Evolutionary conservation across 2,888 invertebrate species (phyloP).

Genomic region (Gari tellinella): DNA sequence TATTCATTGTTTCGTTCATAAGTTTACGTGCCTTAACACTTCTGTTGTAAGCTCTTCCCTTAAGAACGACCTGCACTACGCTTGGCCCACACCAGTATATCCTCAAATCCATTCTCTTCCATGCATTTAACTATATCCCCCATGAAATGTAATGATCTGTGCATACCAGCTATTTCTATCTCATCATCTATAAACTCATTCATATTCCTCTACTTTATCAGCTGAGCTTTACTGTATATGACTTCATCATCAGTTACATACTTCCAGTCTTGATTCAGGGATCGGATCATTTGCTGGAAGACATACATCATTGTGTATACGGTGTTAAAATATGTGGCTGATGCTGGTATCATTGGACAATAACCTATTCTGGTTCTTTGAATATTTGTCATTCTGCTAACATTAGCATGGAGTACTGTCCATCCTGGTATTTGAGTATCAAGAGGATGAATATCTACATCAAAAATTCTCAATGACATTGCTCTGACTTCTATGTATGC

Average conservation of each 20-base stretch:
- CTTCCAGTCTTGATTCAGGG: too few species aligned
- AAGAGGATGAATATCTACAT: too few species aligned
- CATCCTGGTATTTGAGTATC: too few species aligned
- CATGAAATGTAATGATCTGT: slow-evolving; percentile 33
- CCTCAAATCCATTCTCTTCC: slow-evolving; percentile 4
- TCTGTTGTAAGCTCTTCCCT: slow-evolving; percentile 33
- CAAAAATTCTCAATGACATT: too few species aligned
- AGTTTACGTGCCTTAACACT: slow-evolving; percentile 23
- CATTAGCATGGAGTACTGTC: too few species aligned
- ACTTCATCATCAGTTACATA: slow-evolving; percentile 38
- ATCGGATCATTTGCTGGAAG: slow-evolving; percentile 16
- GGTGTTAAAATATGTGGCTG: slow-evolving; percentile 28
- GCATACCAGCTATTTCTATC: slow-evolving; percentile 31
- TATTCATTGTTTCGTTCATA: slow-evolving; percentile 18
- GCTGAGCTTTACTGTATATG: slow-evolving; percentile 42
- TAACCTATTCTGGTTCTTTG: too few species aligned
- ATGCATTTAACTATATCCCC: slow-evolving; percentile 19
- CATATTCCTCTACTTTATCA: slow-evolving; percentile 32
- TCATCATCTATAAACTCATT: slow-evolving; percentile 27
- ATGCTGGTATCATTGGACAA: slow-evolving; percentile 1
- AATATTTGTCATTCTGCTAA: too few species aligned
- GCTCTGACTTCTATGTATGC: too few species aligned
- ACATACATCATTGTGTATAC: slow-evolving; percentile 22
- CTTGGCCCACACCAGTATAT: slow-evolving; percentile 16
- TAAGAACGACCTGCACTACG: slow-evolving; percentile 16